Evolutionary conservation across 2,797 vertebrate genomes (phyloP).

Genomic region (Paratrypauchen microcephalus): DNA sequence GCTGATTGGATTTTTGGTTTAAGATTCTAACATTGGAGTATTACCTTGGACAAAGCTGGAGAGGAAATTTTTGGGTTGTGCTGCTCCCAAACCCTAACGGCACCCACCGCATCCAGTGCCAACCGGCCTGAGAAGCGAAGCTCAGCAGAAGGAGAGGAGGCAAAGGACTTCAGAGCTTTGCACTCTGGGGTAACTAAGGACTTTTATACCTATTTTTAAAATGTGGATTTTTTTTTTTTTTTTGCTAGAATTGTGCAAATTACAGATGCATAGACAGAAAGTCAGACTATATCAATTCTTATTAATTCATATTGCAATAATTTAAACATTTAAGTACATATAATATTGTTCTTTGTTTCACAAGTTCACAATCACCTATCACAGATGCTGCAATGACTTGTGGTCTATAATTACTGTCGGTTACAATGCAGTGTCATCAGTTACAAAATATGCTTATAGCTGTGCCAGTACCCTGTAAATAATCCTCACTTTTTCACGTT

Average conservation of each 20-base stretch:
- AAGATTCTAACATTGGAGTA: slow-evolving; percentile 27
- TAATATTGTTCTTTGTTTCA: not conserved
- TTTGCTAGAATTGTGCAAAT: not conserved
- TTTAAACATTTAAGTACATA: not conserved
- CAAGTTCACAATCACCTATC: not conserved
- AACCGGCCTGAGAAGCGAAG: slow-evolving; percentile 64
- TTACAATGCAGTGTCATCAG: not conserved
- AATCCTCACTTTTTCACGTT: not conserved
- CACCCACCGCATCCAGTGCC: slow-evolving; percentile 62
- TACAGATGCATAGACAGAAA: not conserved
- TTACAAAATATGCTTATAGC: not conserved
- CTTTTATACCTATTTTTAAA: not conserved
- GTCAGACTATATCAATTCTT: no score
- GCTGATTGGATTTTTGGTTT: slow-evolving; percentile 30
- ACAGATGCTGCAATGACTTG: no score
- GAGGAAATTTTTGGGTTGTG: slow-evolving; percentile 53
- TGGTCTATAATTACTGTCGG: no score
- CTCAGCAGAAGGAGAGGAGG: slow-evolving; percentile 74
- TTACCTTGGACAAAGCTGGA: slow-evolving; percentile 78
- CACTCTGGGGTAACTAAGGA: slow-evolving; percentile 87
- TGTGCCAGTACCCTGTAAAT: not conserved
- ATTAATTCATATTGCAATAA: not conserved
- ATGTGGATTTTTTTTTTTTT: not conserved
- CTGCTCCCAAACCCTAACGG: slow-evolving; percentile 60
- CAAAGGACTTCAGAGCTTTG: slow-evolving; percentile 91